Evolutionary conservation across 2,113 vertebrate genomes (phyloP).

Genomic region (Solenodon paradoxus): DNA sequence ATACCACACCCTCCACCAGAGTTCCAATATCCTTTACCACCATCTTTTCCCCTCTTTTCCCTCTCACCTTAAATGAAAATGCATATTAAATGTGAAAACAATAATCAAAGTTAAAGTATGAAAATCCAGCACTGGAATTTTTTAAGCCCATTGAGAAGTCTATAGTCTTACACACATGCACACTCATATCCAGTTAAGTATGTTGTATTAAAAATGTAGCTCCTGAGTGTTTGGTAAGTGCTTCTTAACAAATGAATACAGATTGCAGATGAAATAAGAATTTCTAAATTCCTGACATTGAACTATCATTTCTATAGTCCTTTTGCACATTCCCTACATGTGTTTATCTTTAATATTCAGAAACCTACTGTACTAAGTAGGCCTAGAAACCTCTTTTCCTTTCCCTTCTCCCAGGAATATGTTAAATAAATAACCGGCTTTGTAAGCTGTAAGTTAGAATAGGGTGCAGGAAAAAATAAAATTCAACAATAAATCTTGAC

Average conservation of each 20-base stretch:
- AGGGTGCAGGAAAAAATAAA: slow-evolving; percentile 24
- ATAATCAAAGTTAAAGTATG: neutral
- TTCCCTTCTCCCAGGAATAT: neutral
- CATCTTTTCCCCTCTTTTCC: too few relatives aligned
- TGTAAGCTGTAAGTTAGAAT: neutral
- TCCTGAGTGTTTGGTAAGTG: neutral
- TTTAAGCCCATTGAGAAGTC: neutral
- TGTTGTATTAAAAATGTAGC: neutral
- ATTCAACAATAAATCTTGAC: slow-evolving; percentile 32
- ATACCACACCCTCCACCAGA: too few relatives aligned
- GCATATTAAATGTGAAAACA: neutral
- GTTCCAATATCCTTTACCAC: too few relatives aligned
- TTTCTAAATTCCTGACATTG: slow-evolving; percentile 6
- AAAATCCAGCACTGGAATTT: neutral
- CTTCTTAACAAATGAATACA: neutral
- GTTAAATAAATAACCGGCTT: slow-evolving; percentile 11
- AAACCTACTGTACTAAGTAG: slow-evolving; percentile 28
- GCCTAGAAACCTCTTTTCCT: neutral
- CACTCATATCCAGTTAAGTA: neutral
- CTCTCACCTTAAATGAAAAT: neutral
- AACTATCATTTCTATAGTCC: neutral
- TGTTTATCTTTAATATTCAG: slow-evolving; percentile 39
- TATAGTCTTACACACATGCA: neutral
- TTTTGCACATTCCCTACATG: slow-evolving; percentile 17
- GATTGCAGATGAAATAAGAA: neutral